A percentile compares a stretch with the other conserved stretches of the same genome.
These are phyloP conservation scores for Eulithis prunata DNA, from an alignment of 2,888 invertebrate species.

Conservation along the genomic window DNA sequence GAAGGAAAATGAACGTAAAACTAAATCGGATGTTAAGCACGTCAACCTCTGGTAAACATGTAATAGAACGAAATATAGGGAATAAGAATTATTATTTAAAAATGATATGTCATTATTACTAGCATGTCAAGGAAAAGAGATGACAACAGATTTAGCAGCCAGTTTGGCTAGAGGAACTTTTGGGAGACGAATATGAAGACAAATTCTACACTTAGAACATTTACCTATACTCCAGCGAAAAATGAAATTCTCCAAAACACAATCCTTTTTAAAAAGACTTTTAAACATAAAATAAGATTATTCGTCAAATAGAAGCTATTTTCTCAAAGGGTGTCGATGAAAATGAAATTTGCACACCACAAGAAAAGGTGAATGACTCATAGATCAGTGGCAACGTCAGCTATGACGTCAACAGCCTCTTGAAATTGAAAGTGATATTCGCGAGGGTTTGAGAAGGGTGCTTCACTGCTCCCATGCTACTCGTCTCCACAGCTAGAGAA, in stretches of 20 bases:
- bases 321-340: conserved; percentile 1
- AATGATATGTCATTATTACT: too few relatives aligned
- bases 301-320: neutral
- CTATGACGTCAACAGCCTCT: conserved; percentile 24
- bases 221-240: too few relatives aligned
- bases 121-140: too few relatives aligned
- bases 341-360: conserved; percentile 11
- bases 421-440: conserved; percentile 24
- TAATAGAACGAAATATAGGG: too few relatives aligned
- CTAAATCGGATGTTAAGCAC: neutral
- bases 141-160: too few relatives aligned
- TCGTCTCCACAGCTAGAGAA: neutral
- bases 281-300: conserved; percentile 10
- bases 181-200: too few relatives aligned
- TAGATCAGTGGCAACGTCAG: conserved; percentile 18
- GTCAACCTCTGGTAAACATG: neutral
- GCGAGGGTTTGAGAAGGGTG: conserved; percentile 15
- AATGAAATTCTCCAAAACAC: neutral
- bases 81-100: too few relatives aligned
- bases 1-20: conserved; percentile 2
- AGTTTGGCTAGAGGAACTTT: too few relatives aligned
- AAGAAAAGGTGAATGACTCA: conserved; percentile 11
- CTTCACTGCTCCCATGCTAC: conserved; percentile 12
- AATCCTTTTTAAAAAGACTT: neutral
- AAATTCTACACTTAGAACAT: too few relatives aligned